Evolutionary conservation across 2,888 invertebrate species (phyloP), one percentile per base, ranked within the genome.

Genomic region (Chrysolina oricalcia): DNA sequence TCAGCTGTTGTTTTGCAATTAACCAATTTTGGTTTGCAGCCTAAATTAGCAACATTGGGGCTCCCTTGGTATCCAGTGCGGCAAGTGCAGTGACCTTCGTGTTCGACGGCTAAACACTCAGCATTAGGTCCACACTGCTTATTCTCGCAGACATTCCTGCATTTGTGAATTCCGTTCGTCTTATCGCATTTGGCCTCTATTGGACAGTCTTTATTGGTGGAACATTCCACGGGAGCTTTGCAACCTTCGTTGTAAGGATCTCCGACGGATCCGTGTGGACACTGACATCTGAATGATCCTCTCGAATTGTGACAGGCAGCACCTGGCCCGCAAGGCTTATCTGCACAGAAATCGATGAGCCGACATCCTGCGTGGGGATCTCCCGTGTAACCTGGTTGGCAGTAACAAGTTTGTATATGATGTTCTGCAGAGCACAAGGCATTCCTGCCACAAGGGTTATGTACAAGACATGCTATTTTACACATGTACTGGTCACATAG

Each of bases 311-410:
- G 93, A 87, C 97, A 98, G 78, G 91, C 89, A 0, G 96, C 94
- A 72, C 94, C 94, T 63, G 93, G 93, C 5, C 95, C 96, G 86
- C 97, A 97, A 9, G 96, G 96, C 56, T 92, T 91, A 81, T 93
- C 92, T 66, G 92, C 91, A 85, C 97, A 97, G 87, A 94, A 95
- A 88, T 97, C 94, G 70, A 96, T 93, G 70, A 93, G 89, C 69
- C 91, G 89, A 84, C 97, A 97, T 23, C 93, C 93, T 40, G 89
- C 89, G 11, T 91, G 89, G 2, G 96, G 93, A 87, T 96, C 93
- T 3, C 96, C 97, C 0, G 95, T 95, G 84, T 92, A 96, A 0
- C 97, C 97, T 13, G 97, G 96, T 88, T 96, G 96, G 86, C 97
- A 97, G 83, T 95, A 94, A 85, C 95, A 95, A 0, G 92, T 91